Evolutionary conservation across 2,113 vertebrate genomes (phyloP).

Genomic region (Tamias sibiricus): DNA sequence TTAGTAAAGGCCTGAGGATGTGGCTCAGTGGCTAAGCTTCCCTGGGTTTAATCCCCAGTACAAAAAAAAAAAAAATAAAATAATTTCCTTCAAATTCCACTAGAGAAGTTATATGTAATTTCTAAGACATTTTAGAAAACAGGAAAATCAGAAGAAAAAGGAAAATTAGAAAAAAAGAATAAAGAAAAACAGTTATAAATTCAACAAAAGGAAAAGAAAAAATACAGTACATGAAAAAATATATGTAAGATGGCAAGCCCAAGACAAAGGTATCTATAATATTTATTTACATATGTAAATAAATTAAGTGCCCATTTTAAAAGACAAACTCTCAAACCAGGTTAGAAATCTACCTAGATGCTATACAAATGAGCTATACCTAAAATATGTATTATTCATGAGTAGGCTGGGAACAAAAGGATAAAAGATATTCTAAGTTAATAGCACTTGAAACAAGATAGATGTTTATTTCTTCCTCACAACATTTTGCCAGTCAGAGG

Average conservation of each 20-base stretch:
- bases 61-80: too few species aligned
- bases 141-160: not conserved
- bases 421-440: not conserved
- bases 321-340: not conserved
- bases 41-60: too few species aligned
- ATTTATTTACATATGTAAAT: not conserved
- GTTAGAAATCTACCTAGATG: not conserved
- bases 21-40: too few species aligned
- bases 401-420: not conserved
- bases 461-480: not conserved
- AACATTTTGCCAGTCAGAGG: not conserved
- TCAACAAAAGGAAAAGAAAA: not conserved
- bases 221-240: not conserved
- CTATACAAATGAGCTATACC: not conserved
- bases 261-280: not conserved
- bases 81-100: not conserved
- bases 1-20: too few species aligned
- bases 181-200: not conserved
- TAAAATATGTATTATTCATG: slow-evolving; percentile 15
- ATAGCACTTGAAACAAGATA: not conserved
- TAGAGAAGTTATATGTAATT: not conserved
- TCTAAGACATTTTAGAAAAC: not conserved
- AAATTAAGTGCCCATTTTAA: slow-evolving; percentile 11
- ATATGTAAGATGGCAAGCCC: not conserved
- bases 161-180: not conserved